phyloP scores from a whole-genome alignment of 2,888 invertebrate genomes.

The Mantis religiosa region DNA sequence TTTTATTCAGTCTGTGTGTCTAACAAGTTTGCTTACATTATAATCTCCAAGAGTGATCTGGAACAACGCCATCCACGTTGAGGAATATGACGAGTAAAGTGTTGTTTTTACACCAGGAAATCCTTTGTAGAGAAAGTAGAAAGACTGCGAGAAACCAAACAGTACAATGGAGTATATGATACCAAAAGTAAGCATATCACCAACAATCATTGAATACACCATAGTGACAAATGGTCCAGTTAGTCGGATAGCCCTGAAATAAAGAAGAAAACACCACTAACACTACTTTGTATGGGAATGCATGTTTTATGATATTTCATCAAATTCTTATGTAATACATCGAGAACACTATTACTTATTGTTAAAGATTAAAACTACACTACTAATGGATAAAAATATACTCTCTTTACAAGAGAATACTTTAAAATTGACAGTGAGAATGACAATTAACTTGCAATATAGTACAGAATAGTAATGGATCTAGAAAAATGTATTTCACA shows the following conservation, averaged over 20 bases:
- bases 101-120: slow-evolving; percentile 77
- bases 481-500: no score
- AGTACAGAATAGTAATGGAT: no score
- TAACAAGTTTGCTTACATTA: slow-evolving; percentile 63
- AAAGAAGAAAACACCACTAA: background rate
- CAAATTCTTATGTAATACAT: no score
- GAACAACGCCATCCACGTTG: slow-evolving; percentile 96
- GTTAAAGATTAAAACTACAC: no score
- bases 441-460: no score
- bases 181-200: slow-evolving; percentile 97
- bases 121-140: slow-evolving; percentile 90
- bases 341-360: no score
- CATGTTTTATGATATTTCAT: no score
- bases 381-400: no score
- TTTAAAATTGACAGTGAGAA: no score
- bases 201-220: slow-evolving; percentile 98
- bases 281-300: no score
- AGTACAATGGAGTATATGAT: slow-evolving; percentile 94
- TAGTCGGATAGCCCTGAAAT: slow-evolving; percentile 77
- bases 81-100: slow-evolving; percentile 77
- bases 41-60: slow-evolving; percentile 97
- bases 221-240: slow-evolving; percentile 99
- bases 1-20: no score
- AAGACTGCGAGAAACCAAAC: slow-evolving; percentile 94
- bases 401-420: no score